Base-by-base conservation (phyloP, 2,888 invertebrate genomes). In the Scotopteryx bipunctaria region DNA sequence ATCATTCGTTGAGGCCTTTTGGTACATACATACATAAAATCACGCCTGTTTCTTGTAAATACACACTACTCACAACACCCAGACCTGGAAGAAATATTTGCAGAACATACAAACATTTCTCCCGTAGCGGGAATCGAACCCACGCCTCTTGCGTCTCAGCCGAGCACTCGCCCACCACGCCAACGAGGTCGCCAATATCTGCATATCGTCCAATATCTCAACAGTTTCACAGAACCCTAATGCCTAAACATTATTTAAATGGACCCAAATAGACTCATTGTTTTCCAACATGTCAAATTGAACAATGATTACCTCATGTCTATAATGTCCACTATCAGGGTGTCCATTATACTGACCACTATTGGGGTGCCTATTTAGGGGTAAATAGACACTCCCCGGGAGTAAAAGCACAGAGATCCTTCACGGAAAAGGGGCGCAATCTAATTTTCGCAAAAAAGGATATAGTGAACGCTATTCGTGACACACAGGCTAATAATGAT, bases 381-480 rank as follows among this genome's bases (percentile, higher is more conserved):
- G 67, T 69, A 67, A 71, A 72, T 67, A 60, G 68, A 64, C 59
- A 63, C 66, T n/a, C 67, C 61, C 57, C 57, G 67, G 72, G 72
- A 62, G 64, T 71, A 63, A 74, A 70, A 72, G 71, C 71, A 68
- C 76, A 78, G 74, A 79, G 77, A 71, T 69, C 65, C 62, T 65
- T 68, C 55, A 72, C 69, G 72, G 64, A 72, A 76, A 75, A 76
- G 80, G 36, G 81, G 78, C 75, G 79, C 80, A 80, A 86, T 86
- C 84, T 82, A 83, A 85, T 86, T 85, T 81, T 49, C 73, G 73
- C 81, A 82, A 79, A 85, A 70, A 85, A 80, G 83, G 78, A 78
- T 78, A 73, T 76, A 73, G 78, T 76, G 67, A 76, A 75, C 76
- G 78, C 63, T 73, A 71, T 60, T 36, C 23, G 63, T 55, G 73